Percentiles rank a stretch among this genome's conserved stretches.
phyloP scores from a whole-genome alignment of 2,113 vertebrate species.

The Hippocampus abdominalis region DNA sequence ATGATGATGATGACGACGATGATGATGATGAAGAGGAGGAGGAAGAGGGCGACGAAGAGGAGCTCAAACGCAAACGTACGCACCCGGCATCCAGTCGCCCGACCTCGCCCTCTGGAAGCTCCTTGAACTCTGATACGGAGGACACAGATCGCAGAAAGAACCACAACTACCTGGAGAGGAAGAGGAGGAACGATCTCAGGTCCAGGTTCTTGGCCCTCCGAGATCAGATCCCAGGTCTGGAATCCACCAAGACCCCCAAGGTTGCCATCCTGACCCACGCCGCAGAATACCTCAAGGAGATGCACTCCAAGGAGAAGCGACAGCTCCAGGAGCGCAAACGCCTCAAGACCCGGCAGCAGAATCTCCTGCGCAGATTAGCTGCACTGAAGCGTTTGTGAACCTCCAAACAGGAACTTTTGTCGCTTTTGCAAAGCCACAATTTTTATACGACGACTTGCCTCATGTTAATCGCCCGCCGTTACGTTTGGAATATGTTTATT shows the following conservation, averaged over 20 bases:
- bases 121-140: constrained; percentile 81
- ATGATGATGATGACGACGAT: constrained; percentile 12
- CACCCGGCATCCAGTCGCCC: constrained; percentile 37
- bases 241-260: constrained; percentile 86
- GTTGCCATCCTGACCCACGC: constrained; percentile 92
- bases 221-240: constrained; percentile 84
- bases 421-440: constrained; percentile 22
- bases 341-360: constrained; percentile 75
- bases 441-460: constrained; percentile 43
- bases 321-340: constrained; percentile 83
- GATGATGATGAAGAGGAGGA: constrained; percentile 21
- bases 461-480: constrained; percentile 41
- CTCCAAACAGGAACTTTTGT: constrained; percentile 22
- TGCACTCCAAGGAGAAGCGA: constrained; percentile 76
- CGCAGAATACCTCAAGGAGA: constrained; percentile 81
- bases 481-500: constrained; percentile 20
- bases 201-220: constrained; percentile 86
- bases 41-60: constrained; percentile 36
- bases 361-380: constrained; percentile 81
- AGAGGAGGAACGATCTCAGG: constrained; percentile 88
- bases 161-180: constrained; percentile 91
- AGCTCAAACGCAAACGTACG: constrained; percentile 51
- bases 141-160: constrained; percentile 88
- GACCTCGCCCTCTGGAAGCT: constrained; percentile 50
- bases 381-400: constrained; percentile 80